These are phyloP conservation scores for Microhierax caerulescens DNA, from an alignment of 2,797 vertebrate species.

Conservation along the genomic window DNA sequence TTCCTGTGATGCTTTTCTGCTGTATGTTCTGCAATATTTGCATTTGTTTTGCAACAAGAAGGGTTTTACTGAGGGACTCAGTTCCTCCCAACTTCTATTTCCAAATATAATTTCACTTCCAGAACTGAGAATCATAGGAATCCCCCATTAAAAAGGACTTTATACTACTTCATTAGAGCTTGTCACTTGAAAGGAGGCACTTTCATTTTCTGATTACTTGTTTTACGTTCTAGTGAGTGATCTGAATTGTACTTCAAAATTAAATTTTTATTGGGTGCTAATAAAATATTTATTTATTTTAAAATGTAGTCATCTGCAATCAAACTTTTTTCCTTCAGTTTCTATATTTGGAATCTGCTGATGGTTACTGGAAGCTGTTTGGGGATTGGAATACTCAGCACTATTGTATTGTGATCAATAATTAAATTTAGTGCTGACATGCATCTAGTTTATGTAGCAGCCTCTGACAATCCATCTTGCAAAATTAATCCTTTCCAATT, in stretches of 20 bases:
- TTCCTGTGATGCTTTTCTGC: neutral
- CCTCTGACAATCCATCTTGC: constrained; percentile 83
- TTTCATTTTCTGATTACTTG: constrained; percentile 54
- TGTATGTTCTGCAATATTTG: neutral
- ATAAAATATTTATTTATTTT: constrained; percentile 83
- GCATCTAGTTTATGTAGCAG: constrained; percentile 83
- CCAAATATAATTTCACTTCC: constrained; percentile 19
- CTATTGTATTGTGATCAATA: constrained; percentile 94
- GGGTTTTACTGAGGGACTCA: neutral
- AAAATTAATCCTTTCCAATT: constrained; percentile 86
- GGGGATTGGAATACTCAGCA: constrained; percentile 86
- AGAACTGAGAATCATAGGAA: neutral
- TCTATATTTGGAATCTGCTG: constrained; percentile 85
- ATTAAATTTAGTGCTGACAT: constrained; percentile 91
- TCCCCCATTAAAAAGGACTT: neutral
- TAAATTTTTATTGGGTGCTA: constrained; percentile 74
- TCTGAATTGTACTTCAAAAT: constrained; percentile 70
- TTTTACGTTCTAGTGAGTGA: constrained; percentile 39
- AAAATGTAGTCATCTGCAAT: constrained; percentile 75
- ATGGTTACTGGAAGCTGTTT: constrained; percentile 85
- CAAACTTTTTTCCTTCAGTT: constrained; percentile 66
- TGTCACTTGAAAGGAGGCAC: constrained; percentile 34
- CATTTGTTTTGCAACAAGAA: neutral
- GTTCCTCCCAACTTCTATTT: neutral
- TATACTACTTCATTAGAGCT: constrained; percentile 48